phyloP scores from a whole-genome alignment of 1,140 invertebrate genomes.

The Philotrypesis tridentata region DNA sequence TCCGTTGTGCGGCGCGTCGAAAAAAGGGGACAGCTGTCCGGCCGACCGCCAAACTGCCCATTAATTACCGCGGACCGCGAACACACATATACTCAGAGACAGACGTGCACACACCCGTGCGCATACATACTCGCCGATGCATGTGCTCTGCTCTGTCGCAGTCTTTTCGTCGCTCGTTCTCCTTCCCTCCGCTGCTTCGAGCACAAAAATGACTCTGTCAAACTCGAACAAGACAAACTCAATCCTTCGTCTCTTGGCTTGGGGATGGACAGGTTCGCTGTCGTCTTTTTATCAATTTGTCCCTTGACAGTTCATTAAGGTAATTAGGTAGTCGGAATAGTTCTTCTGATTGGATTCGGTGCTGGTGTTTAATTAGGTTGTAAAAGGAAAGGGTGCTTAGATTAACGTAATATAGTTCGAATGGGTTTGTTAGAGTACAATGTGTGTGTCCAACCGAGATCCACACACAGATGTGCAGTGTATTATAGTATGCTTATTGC shows the following conservation, averaged over 20 bases:
- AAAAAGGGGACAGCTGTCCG: constrained; percentile 71
- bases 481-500: too few species aligned
- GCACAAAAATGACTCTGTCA: constrained; percentile 39
- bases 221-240: constrained; percentile 38
- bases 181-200: not conserved
- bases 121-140: constrained; percentile 1
- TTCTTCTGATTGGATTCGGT: not conserved
- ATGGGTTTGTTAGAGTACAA: too few species aligned
- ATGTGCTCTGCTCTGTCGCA: not conserved
- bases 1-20: constrained; percentile 55
- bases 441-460: too few species aligned
- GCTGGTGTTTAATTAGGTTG: constrained; percentile 44
- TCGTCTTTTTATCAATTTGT: constrained; percentile 48
- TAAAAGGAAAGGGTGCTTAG: not conserved
- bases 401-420: too few species aligned
- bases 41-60: constrained; percentile 71
- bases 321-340: not conserved
- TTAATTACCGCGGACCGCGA: constrained; percentile 65
- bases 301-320: constrained; percentile 46
- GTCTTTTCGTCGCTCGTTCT: not conserved
- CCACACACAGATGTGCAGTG: too few species aligned
- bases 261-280: constrained; percentile 17
- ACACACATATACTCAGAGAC: too few species aligned
- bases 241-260: constrained; percentile 22
- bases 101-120: too few species aligned